Percentiles rank a stretch among this genome's conserved stretches.
These are phyloP conservation scores for Chiloscyllium punctatum DNA, from an alignment of 2,797 vertebrate species.

Conservation along the genomic window DNA sequence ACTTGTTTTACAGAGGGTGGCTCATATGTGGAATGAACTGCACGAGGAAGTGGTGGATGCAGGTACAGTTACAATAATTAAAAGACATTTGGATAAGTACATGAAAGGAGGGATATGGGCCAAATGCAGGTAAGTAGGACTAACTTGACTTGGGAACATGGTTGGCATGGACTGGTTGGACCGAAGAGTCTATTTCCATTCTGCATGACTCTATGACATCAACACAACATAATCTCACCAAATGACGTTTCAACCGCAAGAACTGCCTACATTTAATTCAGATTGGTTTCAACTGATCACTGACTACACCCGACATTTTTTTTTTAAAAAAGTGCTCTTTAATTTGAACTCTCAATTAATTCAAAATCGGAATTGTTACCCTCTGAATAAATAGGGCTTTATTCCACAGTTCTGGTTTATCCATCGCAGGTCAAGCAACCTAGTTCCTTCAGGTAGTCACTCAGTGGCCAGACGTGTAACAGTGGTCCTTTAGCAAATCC, in stretches of 20 bases:
- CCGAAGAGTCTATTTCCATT: too few species aligned
- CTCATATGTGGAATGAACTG: too few species aligned
- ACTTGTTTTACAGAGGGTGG: too few species aligned
- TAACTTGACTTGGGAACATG: too few species aligned
- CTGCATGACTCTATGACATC: not conserved
- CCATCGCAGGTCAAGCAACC: not conserved
- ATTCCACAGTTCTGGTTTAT: not conserved
- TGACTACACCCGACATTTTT: not conserved
- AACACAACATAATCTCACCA: not conserved
- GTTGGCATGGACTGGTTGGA: too few species aligned
- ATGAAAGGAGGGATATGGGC: too few species aligned
- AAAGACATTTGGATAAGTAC: too few species aligned
- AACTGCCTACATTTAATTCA: not conserved
- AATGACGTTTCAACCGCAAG: not conserved
- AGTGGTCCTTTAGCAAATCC: not conserved
- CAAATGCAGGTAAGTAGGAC: too few species aligned
- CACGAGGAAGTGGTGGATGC: too few species aligned
- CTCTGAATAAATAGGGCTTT: constrained; percentile 13
- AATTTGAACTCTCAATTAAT: constrained; percentile 25
- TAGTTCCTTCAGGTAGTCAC: not conserved
- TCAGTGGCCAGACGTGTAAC: constrained; percentile 9
- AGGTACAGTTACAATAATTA: too few species aligned
- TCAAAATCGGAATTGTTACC: not conserved
- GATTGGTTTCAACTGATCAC: not conserved
- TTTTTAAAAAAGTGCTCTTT: constrained; percentile 37